phyloP scores from a whole-genome alignment of 2,113 vertebrate genomes.

The Isurus oxyrinchus region DNA sequence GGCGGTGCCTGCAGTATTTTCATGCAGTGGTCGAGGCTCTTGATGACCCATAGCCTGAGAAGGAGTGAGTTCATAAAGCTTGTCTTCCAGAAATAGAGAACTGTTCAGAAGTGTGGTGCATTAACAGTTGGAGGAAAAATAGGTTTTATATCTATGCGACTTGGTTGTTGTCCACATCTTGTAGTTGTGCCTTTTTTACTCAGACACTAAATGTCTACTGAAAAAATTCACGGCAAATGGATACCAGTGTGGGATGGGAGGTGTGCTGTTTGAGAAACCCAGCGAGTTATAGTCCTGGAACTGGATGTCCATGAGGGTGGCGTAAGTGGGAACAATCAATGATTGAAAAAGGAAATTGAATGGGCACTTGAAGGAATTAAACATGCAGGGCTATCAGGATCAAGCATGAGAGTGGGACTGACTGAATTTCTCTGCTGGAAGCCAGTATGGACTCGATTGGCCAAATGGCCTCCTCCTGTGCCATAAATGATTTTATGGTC shows the following conservation, averaged over 20 bases:
- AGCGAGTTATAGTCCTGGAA: neutral
- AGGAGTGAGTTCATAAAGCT: neutral
- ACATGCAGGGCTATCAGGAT: no score
- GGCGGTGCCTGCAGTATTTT: neutral
- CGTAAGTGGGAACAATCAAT: neutral
- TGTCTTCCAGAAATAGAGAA: neutral
- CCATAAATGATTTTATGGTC: neutral
- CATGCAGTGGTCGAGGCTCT: neutral
- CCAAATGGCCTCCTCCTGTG: neutral
- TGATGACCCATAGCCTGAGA: neutral
- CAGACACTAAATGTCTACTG: neutral
- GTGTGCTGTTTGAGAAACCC: neutral
- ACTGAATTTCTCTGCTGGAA: neutral
- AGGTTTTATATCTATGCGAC: neutral
- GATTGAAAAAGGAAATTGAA: neutral
- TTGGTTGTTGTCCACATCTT: neutral
- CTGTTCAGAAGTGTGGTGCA: no score
- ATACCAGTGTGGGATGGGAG: neutral
- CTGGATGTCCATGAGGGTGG: neutral
- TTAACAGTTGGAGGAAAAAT: neutral
- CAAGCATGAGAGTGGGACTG: neutral
- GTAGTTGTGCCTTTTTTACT: neutral
- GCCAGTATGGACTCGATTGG: neutral
- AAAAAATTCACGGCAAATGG: no score
- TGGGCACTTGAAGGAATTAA: neutral